Percentiles rank a stretch among this genome's conserved stretches.
These are phyloP conservation scores for Symphodus melops DNA, from an alignment of 2,113 vertebrate genomes.

Conservation along the genomic window DNA sequence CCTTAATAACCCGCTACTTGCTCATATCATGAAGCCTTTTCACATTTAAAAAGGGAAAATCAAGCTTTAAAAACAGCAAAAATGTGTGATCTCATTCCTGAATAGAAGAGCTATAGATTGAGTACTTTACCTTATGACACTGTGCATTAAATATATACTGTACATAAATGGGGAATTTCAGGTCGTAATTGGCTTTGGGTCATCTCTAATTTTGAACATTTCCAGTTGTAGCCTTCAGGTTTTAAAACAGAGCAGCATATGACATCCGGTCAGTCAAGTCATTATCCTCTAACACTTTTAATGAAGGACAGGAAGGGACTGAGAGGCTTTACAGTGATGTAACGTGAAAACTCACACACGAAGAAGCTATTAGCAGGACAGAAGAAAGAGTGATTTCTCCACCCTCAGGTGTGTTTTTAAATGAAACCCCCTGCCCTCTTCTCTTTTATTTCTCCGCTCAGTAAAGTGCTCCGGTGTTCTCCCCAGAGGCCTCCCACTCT, in stretches of 20 bases:
- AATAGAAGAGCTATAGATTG: no score
- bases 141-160: constrained; percentile 7
- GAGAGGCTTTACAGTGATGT: constrained; percentile 68
- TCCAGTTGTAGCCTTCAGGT: background rate
- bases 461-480: constrained; percentile 22
- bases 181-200: background rate
- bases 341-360: constrained; percentile 43
- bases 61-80: no score
- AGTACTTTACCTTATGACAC: no score
- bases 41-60: no score
- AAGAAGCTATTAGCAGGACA: constrained; percentile 26
- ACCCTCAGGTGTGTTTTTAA: constrained; percentile 43
- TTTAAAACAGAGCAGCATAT: constrained; percentile 51
- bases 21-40: no score
- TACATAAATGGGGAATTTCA: background rate
- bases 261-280: constrained; percentile 54
- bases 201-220: constrained; percentile 7
- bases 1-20: no score
- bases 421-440: constrained; percentile 26
- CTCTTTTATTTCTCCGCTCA: background rate
- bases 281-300: constrained; percentile 63
- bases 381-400: constrained; percentile 12
- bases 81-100: no score
- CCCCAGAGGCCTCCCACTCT: background rate
- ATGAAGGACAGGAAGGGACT: constrained; percentile 58